These are phyloP conservation scores for Formica selysi DNA, from an alignment of 1,140 invertebrate genomes.

Conservation along the genomic window DNA sequence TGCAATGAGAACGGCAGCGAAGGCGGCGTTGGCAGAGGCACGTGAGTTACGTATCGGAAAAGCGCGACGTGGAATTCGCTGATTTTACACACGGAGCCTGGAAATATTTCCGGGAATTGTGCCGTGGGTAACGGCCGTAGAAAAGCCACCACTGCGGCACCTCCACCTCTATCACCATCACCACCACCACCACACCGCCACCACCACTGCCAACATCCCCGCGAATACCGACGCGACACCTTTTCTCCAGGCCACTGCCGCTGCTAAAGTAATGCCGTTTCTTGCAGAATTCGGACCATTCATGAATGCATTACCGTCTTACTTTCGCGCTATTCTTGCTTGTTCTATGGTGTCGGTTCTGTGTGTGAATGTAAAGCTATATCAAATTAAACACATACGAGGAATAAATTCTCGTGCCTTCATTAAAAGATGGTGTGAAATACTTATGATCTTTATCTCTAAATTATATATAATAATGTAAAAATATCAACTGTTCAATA, in stretches of 20 bases:
- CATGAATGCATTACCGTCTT: slow-evolving; percentile 79
- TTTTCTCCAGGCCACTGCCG: slow-evolving; percentile 38
- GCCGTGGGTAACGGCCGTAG: slow-evolving; percentile 57
- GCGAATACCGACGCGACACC: slow-evolving; percentile 75
- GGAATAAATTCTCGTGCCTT: slow-evolving; percentile 22
- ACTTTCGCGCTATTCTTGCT: slow-evolving; percentile 68
- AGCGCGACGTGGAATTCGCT: slow-evolving; percentile 76
- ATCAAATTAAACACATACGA: not conserved
- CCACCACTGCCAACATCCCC: slow-evolving; percentile 29
- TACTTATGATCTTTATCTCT: not conserved
- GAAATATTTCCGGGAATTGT: slow-evolving; percentile 77
- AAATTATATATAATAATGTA: not conserved
- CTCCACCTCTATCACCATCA: not conserved
- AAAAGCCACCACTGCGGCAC: slow-evolving; percentile 50
- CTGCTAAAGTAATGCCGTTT: slow-evolving; percentile 69
- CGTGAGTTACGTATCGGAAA: slow-evolving; percentile 76
- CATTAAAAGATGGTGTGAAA: not conserved
- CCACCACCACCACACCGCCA: not conserved
- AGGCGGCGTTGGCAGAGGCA: slow-evolving; percentile 18
- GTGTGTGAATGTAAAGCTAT: not conserved
- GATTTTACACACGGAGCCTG: slow-evolving; percentile 73
- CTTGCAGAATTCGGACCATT: slow-evolving; percentile 75
- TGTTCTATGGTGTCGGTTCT: slow-evolving; percentile 53
- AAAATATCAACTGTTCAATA: not conserved
- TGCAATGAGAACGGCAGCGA: slow-evolving; percentile 27